Conservation (phyloP, 2,113 vertebrate species). For the Motacilla alba region DNA sequence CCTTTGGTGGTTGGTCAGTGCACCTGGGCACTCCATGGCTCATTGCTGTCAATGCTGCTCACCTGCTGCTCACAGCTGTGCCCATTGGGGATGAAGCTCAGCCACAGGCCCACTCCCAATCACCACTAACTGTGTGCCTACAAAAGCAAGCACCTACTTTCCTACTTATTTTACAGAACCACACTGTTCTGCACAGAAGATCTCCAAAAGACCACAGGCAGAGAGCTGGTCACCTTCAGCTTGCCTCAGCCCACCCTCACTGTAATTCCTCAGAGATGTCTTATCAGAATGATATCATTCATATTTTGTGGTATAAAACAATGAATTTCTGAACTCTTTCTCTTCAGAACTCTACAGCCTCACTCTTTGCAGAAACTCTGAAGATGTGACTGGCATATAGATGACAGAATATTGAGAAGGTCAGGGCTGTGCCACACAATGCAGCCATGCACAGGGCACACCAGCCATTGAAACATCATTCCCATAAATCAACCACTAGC, state of each 20-base stretch:
- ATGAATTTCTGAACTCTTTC: neutral
- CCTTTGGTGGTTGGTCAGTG: neutral
- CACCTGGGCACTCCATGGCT: neutral
- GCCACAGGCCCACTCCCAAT: neutral
- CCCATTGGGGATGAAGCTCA: neutral
- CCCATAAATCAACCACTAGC: neutral
- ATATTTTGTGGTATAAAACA: neutral
- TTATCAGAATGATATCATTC: neutral
- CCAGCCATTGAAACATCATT: conserved; percentile 12
- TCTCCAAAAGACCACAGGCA: neutral
- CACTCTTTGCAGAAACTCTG: conserved; percentile 18
- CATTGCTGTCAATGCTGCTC: neutral
- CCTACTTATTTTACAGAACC: neutral
- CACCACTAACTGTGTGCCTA: neutral
- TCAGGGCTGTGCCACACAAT: neutral
- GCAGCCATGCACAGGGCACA: neutral
- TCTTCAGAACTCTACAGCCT: neutral
- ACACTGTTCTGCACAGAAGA: neutral
- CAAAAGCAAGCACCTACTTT: neutral
- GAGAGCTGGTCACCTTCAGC: neutral
- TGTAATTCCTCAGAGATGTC: neutral
- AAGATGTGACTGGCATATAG: neutral
- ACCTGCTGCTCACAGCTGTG: neutral
- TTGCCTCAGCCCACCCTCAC: neutral
- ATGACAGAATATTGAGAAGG: conserved; percentile 26